phyloP scores from a whole-genome alignment of 2,797 vertebrate species.

The Eulemur rubriventer region DNA sequence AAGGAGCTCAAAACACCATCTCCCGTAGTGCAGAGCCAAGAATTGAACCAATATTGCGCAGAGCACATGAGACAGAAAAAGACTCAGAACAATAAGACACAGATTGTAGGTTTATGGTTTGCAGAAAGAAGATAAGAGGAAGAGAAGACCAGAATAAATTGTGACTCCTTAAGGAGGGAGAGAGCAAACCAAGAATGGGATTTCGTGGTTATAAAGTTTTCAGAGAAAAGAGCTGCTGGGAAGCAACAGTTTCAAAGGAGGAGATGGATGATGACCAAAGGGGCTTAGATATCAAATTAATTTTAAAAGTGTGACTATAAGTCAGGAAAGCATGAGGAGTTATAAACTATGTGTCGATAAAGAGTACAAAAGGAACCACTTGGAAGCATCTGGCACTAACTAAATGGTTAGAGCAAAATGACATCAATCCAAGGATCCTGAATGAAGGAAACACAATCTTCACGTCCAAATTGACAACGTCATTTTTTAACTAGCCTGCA shows the following conservation, averaged over 20 bases:
- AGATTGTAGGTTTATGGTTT: slow-evolving; percentile 4
- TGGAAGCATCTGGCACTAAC: not conserved
- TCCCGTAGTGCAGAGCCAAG: not conserved
- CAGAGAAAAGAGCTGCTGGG: not conserved
- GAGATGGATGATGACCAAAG: slow-evolving; percentile 10
- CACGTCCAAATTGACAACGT: not conserved
- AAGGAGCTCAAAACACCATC: not conserved
- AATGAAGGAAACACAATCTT: not conserved
- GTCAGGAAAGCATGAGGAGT: not conserved
- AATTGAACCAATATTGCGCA: not conserved
- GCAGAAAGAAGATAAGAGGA: slow-evolving; percentile 60
- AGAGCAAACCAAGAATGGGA: slow-evolving; percentile 34
- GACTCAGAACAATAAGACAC: not conserved
- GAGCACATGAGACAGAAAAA: slow-evolving; percentile 23
- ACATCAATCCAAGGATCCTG: not conserved
- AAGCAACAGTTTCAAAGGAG: slow-evolving; percentile 28
- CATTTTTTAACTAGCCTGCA: not conserved
- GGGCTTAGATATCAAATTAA: slow-evolving; percentile 13
- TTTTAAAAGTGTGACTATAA: slow-evolving; percentile 40
- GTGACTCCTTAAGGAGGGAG: not conserved
- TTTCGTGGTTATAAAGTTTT: slow-evolving; percentile 34
- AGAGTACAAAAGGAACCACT: not conserved
- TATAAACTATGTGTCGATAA: slow-evolving; percentile 22
- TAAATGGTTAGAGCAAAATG: slow-evolving; percentile 6
- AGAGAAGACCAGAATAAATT: slow-evolving; percentile 42